Base-by-base conservation (phyloP, 2,797 vertebrate species). In the Cyprinella venusta region DNA sequence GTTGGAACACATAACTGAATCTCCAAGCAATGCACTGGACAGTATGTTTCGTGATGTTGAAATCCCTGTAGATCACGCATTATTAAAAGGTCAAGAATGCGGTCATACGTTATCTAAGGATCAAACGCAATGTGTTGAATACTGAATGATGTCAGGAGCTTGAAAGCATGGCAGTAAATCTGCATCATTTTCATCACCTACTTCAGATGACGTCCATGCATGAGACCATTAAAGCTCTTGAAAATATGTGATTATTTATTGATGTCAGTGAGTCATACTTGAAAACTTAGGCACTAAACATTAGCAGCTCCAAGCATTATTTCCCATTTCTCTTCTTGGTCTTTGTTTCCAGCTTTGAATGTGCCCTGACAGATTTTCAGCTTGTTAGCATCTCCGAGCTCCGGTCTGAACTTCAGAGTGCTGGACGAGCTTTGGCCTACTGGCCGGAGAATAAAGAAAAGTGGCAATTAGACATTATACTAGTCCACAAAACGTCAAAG, bases 21-120 rank as follows among this genome's bases (percentile, higher is more conserved):
- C 70, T 75, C 63, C 40, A 26, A 83, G 87, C 89, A 89, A 88
- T 87, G 86, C 86, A 91, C 92, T 85, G 83, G 79, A 45, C 13
- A 30, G 24, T 63, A 90, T 88, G 42, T 30, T 54, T 67, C 0
- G 80, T 38, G 82, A 56, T 65, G 61, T 75, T 72, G 79, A 61
- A 63, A 61, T 61, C 56, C 21, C 65, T 64, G 50, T 80, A 71
- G 12, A 71, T 71, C 16, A 33, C 26, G 16, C 12, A 45, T 80
- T 80, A 42, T 71, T 10, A 64, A 74, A 8, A 33, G 56, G 56
- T 81, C 40, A 65, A 50, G 80, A 54, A 76, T 54, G 45, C 16
- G 33, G 70, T 75, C 61, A 67, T n/a, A 63, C 40, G 24, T 54
- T n/a, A 61, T 80, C 54, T 67, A 54, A 36, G 18, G 33, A 76